Base-by-base conservation (phyloP, 2,113 vertebrate species). In the Terrapene triunguis region DNA sequence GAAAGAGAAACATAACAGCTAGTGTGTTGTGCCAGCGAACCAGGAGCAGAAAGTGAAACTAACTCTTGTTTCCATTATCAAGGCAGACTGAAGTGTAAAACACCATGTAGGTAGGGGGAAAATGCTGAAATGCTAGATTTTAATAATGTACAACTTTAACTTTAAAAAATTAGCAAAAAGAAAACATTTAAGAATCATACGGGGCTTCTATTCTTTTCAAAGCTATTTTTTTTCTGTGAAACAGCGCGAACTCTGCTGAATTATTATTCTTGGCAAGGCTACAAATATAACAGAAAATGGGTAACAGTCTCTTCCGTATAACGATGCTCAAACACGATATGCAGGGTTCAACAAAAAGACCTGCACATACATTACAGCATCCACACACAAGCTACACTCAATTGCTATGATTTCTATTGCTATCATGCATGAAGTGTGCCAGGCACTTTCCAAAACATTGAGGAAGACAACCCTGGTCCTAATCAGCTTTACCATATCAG, bases 171-270 rank as follows among this genome's bases (percentile, higher is more conserved):
- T 21, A 65, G 14, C 14, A 65, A 17, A 16, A 69, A 21, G 17
- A 72, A 38, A 72, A 72, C 2, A 2, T 38, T 10, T 72, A 72
- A 72, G 17, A 8, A 38, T 72, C n/a, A 72, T 22, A 72, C 9
- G 4, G 16, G 10, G 65, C 19, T 72, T 72, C 65, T 69, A 38
- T 51, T 54, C 89, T 14, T 47, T 29, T 16, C 89, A 90, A 89
- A 87, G 86, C 69, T 54, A 27, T 1, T 7, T 25, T 78, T 32
- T 5, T 94, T 35, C 8, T 84, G 83, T 0, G 51, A 11, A 42
- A 32, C 0, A 5, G 55, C 84, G 24, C 0, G 5, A 0, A 3
- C 21, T 6, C 0, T 2, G 27, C 72, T 42, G 2, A 42, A 13
- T 59, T 6, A 5, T 14, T 54, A 8, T 44, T 32, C 84, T 11